Conservation (phyloP, 2,888 invertebrate genomes). For the Disparrhopalites patrizii region DNA sequence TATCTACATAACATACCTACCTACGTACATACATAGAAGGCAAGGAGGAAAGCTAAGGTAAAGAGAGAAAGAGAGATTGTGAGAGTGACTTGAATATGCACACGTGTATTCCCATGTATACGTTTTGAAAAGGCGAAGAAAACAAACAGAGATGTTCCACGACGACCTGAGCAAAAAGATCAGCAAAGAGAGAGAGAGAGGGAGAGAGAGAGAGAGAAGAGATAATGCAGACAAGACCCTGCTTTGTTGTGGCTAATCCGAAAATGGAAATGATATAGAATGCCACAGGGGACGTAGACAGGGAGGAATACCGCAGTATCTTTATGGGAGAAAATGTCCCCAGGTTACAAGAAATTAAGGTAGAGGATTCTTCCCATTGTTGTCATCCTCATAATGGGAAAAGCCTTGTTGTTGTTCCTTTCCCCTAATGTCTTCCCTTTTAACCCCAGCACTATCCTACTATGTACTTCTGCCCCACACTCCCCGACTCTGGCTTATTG, state of each 20-base stretch:
- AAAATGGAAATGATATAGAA: slow-evolving; percentile 26
- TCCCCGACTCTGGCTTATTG: too few species aligned
- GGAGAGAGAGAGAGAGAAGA: not conserved
- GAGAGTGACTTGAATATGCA: too few species aligned
- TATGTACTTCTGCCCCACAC: too few species aligned
- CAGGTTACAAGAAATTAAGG: too few species aligned
- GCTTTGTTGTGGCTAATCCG: slow-evolving; percentile 19
- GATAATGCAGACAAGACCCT: slow-evolving; percentile 6
- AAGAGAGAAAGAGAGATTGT: too few species aligned
- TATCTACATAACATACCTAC: not conserved
- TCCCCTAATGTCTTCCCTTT: not conserved
- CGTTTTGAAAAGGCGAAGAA: not conserved
- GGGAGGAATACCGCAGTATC: slow-evolving; percentile 17
- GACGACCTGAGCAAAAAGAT: not conserved
- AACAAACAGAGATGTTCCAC: not conserved
- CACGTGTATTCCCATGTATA: too few species aligned
- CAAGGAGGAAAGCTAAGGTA: too few species aligned
- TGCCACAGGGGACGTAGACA: too few species aligned
- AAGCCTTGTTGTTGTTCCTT: not conserved
- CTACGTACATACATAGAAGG: not conserved
- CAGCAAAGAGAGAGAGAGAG: too few species aligned
- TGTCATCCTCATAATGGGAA: not conserved
- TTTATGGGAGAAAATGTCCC: slow-evolving; percentile 8
- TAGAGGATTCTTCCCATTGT: not conserved
- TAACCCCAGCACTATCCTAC: not conserved